Conservation (phyloP, 2,797 vertebrate species). For the Gallinago nigripennis region DNA sequence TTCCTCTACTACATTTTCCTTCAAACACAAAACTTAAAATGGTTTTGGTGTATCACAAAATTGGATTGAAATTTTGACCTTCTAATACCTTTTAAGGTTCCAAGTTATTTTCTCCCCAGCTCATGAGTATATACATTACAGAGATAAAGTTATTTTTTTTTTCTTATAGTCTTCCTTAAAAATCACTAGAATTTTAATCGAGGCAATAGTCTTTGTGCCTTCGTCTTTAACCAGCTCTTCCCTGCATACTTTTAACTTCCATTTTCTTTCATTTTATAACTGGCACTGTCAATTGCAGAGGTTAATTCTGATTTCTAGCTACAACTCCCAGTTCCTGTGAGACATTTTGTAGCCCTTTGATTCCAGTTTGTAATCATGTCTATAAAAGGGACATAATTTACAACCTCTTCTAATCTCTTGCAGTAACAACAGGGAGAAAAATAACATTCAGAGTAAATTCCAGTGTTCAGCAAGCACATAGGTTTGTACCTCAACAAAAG, state of each 20-base stretch:
- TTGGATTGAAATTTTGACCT: background rate
- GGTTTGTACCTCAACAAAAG: background rate
- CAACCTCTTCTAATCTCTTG: background rate
- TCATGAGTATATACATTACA: background rate
- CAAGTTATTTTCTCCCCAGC: background rate
- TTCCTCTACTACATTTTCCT: background rate
- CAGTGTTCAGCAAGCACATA: background rate
- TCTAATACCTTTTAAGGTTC: background rate
- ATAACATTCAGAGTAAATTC: background rate
- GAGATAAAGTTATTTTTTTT: background rate
- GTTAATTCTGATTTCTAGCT: background rate
- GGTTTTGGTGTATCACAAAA: background rate
- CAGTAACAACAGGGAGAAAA: background rate
- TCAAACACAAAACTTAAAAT: background rate
- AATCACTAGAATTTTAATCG: background rate
- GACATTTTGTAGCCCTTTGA: background rate
- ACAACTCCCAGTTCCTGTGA: background rate
- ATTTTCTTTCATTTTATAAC: background rate
- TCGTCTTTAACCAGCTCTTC: background rate
- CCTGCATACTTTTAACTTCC: background rate
- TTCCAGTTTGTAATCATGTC: background rate
- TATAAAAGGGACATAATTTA: background rate
- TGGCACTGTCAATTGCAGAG: background rate
- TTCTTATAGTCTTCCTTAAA: background rate
- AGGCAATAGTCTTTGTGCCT: background rate